Base-by-base conservation (phyloP, 2,888 invertebrate genomes). In the Boloria euphrosyne region DNA sequence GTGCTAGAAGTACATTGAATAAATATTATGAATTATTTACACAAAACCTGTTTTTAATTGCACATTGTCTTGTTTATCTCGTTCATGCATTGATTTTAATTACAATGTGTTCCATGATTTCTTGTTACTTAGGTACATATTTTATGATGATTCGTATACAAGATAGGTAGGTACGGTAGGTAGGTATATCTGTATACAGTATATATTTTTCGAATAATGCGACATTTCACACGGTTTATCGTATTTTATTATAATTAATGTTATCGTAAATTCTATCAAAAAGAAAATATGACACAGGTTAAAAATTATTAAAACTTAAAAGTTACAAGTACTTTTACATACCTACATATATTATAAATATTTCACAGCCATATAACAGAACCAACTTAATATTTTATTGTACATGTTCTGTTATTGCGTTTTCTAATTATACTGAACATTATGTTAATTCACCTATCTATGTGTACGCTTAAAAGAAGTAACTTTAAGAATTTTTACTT, bases 311-410 rank as follows among this genome's bases (percentile, higher is more conserved):
- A 7, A 38, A 38, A 10, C 31, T 38, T 7, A 38, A 38, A 38
- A 38, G 53, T 62, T 44, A 65, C 47, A 59, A 47, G 13, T 63
- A 27, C 22, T 22, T 65, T 62, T 50, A 31, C 5, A 59, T 64
- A 61, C 63, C 51, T 57, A 50, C 60, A 44, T 62, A 47, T 62
- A 22, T 22, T 22, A 22, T 22, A 2, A 22, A 22, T 54, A 71
- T 70, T 65, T 68, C 63, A 64, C n/a, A 54, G 54, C 76, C 77
- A 76, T 73, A 73, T 78, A 78, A 78, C 73, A 74, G 73, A 78
- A 78, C 78, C 78, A 71, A 60, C 61, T 59, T 63, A 60, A 46
- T 67, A 73, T 66, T 61, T 62, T 72, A 65, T 62, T 70, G 22
- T 22, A 22, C 22, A 1, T 22, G 22, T 22, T 22, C 22, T 22